Evolutionary conservation across 1,140 invertebrate species (phyloP).

Genomic region (Drosophila oshimai): DNA sequence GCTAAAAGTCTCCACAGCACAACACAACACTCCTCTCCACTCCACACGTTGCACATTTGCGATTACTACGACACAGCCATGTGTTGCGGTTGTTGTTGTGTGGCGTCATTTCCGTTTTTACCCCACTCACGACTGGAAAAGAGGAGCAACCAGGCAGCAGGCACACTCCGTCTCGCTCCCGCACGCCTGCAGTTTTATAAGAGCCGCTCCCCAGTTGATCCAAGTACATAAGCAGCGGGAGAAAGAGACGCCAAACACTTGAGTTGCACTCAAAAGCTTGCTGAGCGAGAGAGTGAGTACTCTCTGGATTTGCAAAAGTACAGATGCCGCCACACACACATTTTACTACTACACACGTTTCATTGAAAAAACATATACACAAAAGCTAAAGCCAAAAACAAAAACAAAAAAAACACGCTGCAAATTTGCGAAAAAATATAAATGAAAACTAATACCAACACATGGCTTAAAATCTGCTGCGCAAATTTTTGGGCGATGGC

Average conservation of each 20-base stretch:
- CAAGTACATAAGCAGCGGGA: slow-evolving; percentile 34
- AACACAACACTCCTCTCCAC: neutral
- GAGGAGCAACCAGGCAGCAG: slow-evolving; percentile 12
- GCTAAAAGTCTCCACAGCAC: slow-evolving; percentile 59
- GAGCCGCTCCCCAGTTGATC: slow-evolving; percentile 34
- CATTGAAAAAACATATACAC: slow-evolving; percentile 71
- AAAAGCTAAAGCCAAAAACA: slow-evolving; percentile 47
- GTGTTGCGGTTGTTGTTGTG: slow-evolving; percentile 28
- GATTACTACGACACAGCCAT: slow-evolving; percentile 25
- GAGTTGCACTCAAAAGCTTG: slow-evolving; percentile 77
- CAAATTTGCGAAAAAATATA: slow-evolving; percentile 48
- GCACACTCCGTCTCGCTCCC: slow-evolving; percentile 14
- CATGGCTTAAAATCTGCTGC: slow-evolving; percentile 72
- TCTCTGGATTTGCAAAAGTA: slow-evolving; percentile 59
- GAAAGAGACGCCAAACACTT: slow-evolving; percentile 25
- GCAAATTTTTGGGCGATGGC: slow-evolving; percentile 79
- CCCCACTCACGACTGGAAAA: slow-evolving; percentile 58
- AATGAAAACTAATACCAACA: slow-evolving; percentile 24
- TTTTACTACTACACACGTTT: slow-evolving; percentile 68
- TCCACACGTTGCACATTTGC: slow-evolving; percentile 59
- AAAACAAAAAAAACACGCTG: too few relatives aligned
- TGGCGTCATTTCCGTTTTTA: slow-evolving; percentile 76
- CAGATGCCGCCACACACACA: slow-evolving; percentile 72
- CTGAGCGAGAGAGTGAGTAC: slow-evolving; percentile 43
- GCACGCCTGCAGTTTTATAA: slow-evolving; percentile 24